Conservation (phyloP, 2,797 vertebrate species). For the Amblyopsis hoosieri region DNA sequence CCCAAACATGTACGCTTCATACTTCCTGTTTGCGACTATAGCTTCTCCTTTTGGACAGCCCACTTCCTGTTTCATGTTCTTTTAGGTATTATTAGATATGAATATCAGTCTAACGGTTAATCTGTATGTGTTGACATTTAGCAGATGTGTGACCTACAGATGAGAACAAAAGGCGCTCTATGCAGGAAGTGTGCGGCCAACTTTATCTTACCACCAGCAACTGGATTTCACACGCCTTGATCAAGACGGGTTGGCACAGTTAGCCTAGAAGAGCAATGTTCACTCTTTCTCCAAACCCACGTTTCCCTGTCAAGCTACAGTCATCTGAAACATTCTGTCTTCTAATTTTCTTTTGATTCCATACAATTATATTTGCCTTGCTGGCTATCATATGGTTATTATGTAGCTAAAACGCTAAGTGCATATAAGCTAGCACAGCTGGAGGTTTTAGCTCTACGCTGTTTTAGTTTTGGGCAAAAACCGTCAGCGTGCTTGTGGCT, state of each 20-base stretch:
- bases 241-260: no score
- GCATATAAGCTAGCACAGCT: constrained; percentile 42
- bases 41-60: constrained; percentile 70
- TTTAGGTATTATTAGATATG: constrained; percentile 47
- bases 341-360: no score
- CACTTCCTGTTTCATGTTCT: constrained; percentile 68
- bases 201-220: no score
- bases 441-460: constrained; percentile 58
- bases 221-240: no score
- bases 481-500: constrained; percentile 61
- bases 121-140: constrained; percentile 32
- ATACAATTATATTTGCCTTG: no score
- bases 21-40: constrained; percentile 63
- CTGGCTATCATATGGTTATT: no score
- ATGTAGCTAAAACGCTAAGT: no score
- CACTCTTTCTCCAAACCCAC: no score
- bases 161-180: constrained; percentile 24
- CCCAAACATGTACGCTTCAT: constrained; percentile 53
- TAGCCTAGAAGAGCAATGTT: no score
- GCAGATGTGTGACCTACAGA: constrained; percentile 42
- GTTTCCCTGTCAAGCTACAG: no score
- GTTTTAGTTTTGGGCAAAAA: constrained; percentile 67
- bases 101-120: constrained; percentile 40
- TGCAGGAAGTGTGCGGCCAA: not conserved
- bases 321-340: no score